Evolutionary conservation across 2,888 invertebrate species (phyloP).

Genomic region (Melolontha melolontha): DNA sequence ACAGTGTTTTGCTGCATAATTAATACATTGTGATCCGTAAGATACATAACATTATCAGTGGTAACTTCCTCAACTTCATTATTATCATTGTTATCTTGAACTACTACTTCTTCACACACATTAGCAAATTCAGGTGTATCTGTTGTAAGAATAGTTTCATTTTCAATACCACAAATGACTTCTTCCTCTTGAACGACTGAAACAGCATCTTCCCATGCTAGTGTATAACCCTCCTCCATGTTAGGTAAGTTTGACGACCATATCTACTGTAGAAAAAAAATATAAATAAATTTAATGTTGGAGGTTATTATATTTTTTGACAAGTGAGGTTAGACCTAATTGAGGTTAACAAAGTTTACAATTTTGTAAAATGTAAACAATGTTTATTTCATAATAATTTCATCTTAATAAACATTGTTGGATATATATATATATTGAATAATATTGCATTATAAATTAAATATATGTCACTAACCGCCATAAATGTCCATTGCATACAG

Average conservation of each 20-base stretch:
- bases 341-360: slow-evolving; percentile 63
- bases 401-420: background rate
- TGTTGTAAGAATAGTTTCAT: slow-evolving; percentile 62
- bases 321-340: slow-evolving; percentile 66
- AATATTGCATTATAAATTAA: slow-evolving; percentile 7
- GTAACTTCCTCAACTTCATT: slow-evolving; percentile 48
- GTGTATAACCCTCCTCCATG: slow-evolving; percentile 62
- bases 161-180: slow-evolving; percentile 69
- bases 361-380: slow-evolving; percentile 63
- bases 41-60: slow-evolving; percentile 60
- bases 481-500: slow-evolving; percentile 58
- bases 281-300: slow-evolving; percentile 45
- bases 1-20: slow-evolving; percentile 58
- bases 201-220: slow-evolving; percentile 63
- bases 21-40: slow-evolving; percentile 62
- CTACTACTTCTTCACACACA: slow-evolving; percentile 65
- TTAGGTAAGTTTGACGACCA: slow-evolving; percentile 34
- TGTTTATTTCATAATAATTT: slow-evolving; percentile 40
- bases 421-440: background rate
- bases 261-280: slow-evolving; percentile 24
- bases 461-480: slow-evolving; percentile 53
- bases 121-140: slow-evolving; percentile 62
- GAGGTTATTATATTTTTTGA: slow-evolving; percentile 62
- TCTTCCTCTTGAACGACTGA: slow-evolving; percentile 65
- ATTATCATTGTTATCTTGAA: slow-evolving; percentile 59